Evolutionary conservation across 2,888 invertebrate species (phyloP).

Genomic region (Sinhomidia bicolor): DNA sequence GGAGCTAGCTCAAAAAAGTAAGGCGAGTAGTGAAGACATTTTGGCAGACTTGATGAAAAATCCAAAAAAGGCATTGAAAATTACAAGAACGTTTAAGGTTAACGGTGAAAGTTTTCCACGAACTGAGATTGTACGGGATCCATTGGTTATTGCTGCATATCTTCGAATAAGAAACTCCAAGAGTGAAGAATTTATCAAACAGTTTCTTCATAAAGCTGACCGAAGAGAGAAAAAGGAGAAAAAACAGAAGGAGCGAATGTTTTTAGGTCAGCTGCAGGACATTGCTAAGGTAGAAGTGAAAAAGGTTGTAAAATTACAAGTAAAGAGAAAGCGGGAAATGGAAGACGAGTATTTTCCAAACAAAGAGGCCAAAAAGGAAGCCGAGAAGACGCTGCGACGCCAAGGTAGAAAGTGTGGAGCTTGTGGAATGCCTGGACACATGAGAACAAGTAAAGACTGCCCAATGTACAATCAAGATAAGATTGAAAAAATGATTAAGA

Average conservation of each 20-base stretch:
- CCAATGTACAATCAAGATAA: slow-evolving; percentile 26
- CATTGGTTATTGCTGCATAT: slow-evolving; percentile 41
- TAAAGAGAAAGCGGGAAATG: slow-evolving; percentile 25
- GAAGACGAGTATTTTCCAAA: slow-evolving; percentile 50
- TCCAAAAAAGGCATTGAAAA: slow-evolving; percentile 30
- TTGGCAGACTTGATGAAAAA: not conserved
- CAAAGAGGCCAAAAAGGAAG: slow-evolving; percentile 20
- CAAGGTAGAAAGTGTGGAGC: slow-evolving; percentile 22
- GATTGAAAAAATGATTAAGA: not conserved
- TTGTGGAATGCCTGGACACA: slow-evolving; percentile 28
- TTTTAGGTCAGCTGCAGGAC: not conserved
- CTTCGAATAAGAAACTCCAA: slow-evolving; percentile 27
- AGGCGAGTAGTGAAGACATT: slow-evolving; percentile 9
- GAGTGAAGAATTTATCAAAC: slow-evolving; percentile 22
- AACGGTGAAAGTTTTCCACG: not conserved
- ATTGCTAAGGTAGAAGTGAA: not conserved
- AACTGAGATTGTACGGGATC: slow-evolving; percentile 33
- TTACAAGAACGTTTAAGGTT: not conserved
- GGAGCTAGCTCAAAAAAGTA: not conserved
- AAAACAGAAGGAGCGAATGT: not conserved
- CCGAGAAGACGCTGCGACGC: not conserved
- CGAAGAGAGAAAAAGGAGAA: not conserved
- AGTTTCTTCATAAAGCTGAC: slow-evolving; percentile 7
- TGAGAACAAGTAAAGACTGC: slow-evolving; percentile 39
- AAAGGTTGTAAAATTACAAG: not conserved